phyloP scores from a whole-genome alignment of 2,888 invertebrate genomes.

The Pyrgus malvae region DNA sequence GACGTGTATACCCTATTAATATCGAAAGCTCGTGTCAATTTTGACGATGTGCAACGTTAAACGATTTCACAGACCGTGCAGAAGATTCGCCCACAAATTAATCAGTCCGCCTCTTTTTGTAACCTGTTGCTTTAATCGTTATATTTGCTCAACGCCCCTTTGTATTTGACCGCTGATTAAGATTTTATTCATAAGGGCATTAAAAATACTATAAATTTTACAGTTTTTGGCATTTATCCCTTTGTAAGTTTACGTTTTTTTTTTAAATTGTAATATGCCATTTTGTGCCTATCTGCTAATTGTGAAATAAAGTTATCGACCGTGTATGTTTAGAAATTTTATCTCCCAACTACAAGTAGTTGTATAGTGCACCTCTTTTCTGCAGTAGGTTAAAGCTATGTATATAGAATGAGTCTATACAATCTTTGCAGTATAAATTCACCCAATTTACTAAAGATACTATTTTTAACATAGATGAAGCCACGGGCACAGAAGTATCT shows the following conservation, averaged over 20 bases:
- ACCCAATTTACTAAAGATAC: too few relatives aligned
- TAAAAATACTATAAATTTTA: conserved; percentile 14
- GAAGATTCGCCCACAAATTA: conserved; percentile 65
- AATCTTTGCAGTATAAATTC: too few relatives aligned
- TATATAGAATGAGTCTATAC: too few relatives aligned
- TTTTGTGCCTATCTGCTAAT: too few relatives aligned
- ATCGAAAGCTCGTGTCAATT: conserved; percentile 59
- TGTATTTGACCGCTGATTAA: conserved; percentile 69
- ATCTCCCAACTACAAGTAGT: too few relatives aligned
- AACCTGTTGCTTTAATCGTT: conserved; percentile 72
- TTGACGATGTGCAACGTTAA: conserved; percentile 66
- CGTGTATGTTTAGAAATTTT: too few relatives aligned
- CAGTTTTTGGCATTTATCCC: conserved; percentile 23
- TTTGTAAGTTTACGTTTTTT: conserved; percentile 35
- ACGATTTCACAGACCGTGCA: conserved; percentile 53
- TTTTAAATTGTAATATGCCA: background rate
- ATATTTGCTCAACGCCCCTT: conserved; percentile 59
- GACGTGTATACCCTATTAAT: conserved; percentile 47
- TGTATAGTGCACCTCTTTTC: too few relatives aligned
- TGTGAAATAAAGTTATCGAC: too few relatives aligned
- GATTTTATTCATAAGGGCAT: conserved; percentile 75
- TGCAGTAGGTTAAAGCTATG: too few relatives aligned
- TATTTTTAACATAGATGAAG: too few relatives aligned
- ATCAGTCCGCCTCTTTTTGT: conserved; percentile 74
- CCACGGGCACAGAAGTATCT: too few relatives aligned